A percentile compares a stretch with the other conserved stretches of the same genome.
phyloP scores from a whole-genome alignment of 2,797 vertebrate genomes.

The Enteromius mattozi region DNA sequence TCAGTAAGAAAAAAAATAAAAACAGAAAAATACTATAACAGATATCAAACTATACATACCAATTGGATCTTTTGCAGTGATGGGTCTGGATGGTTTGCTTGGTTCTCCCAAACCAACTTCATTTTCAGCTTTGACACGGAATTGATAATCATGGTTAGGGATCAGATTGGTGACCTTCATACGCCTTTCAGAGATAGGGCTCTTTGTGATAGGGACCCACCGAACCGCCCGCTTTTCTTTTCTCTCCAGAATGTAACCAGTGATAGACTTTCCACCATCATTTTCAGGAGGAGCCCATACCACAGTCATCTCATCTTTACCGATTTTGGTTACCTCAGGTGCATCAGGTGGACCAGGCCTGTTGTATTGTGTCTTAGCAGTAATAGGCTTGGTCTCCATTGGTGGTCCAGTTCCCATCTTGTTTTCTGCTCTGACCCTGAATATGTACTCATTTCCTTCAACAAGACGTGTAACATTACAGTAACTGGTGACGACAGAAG shows the following conservation, averaged over 20 bases:
- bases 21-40: neutral
- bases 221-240: slow-evolving; percentile 91
- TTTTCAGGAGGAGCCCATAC: slow-evolving; percentile 97
- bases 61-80: slow-evolving; percentile 95
- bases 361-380: slow-evolving; percentile 91
- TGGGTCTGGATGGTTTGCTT: slow-evolving; percentile 94
- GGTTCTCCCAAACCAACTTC: slow-evolving; percentile 96
- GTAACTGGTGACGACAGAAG: slow-evolving; percentile 85
- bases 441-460: slow-evolving; percentile 98
- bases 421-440: slow-evolving; percentile 97
- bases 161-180: slow-evolving; percentile 95
- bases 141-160: slow-evolving; percentile 97
- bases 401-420: slow-evolving; percentile 97
- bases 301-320: slow-evolving; percentile 98
- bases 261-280: slow-evolving; percentile 97
- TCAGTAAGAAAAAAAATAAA: slow-evolving; percentile 9
- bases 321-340: slow-evolving; percentile 94
- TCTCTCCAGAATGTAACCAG: slow-evolving; percentile 96
- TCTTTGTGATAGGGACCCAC: slow-evolving; percentile 97
- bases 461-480: slow-evolving; percentile 92
- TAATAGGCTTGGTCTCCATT: slow-evolving; percentile 91
- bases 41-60: slow-evolving; percentile 77
- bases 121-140: slow-evolving; percentile 98
- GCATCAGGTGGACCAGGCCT: slow-evolving; percentile 93
- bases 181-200: slow-evolving; percentile 91